Evolutionary conservation across 1,140 invertebrate genomes (phyloP), one percentile per base, ranked within the genome.

Genomic region (Trichomalopsis sarcophagae): DNA sequence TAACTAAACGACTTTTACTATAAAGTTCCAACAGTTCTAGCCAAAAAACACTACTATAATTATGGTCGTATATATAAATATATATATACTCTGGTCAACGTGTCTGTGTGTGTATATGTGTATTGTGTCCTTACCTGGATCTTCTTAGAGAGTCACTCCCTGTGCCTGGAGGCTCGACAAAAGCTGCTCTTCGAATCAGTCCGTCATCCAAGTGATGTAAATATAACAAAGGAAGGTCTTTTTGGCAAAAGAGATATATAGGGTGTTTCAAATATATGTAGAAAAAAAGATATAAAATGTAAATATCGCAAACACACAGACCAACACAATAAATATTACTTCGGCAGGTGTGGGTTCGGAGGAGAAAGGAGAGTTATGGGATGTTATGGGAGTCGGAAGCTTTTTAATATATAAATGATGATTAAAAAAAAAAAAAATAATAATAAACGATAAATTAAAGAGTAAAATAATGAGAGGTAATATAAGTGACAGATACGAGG

Each of bases 301-400:
- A 86, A 83, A 86, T 86, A 86, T 82, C 69, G 85, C 85, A 86
- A 86, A 86, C 86, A 87, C 82, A 87, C 86, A 84, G 86, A 87
- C 74, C 82, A 84, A 84, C 75, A 87, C 86, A 82, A 82, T 84
- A 84, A 84, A 73, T 84, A 87, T 84, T 87, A 86, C 85, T 86
- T 86, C 79, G 85, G 85, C 81, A 71, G 23, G 17, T 71, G 30
- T 21, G 11, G 30, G 68, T 10, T 27, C 10, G 68, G 27, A 13
- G 21, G 11, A n/a, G 9, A 3, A 5, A 27, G 68, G 23, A 69
- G 13, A 5, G 6, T 27, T 69, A 69, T 69, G 23, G 50, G 55
- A 62, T n/a, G 55, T 62, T 62, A 62, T 62, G 55, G 55, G 55
- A 62, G 5, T 62, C 14, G 68, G 10, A 71, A 13, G 30, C 30